Percentiles rank a stretch among this genome's conserved stretches.
phyloP scores from a whole-genome alignment of 1,140 invertebrate genomes.

The Paralvinella palmiformis region DNA sequence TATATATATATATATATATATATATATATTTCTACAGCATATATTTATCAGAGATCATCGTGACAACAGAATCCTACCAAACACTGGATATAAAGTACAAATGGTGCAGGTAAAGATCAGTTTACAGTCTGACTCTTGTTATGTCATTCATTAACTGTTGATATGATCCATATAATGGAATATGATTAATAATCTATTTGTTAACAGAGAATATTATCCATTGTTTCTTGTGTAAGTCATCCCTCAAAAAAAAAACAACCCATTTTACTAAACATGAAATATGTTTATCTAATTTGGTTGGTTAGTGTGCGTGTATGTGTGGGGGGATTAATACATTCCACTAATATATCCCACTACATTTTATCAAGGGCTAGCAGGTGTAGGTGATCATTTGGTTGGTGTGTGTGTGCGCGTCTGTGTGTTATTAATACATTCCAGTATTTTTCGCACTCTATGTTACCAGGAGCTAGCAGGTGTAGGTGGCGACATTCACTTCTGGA shows the following conservation, averaged over 20 bases:
- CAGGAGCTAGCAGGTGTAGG: slow-evolving; percentile 79
- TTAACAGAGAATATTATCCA: background rate
- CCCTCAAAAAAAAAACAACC: background rate
- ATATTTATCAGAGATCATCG: slow-evolving; percentile 70
- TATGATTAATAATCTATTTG: background rate
- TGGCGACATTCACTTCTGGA: slow-evolving; percentile 77
- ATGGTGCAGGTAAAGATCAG: slow-evolving; percentile 48
- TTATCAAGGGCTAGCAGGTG: background rate
- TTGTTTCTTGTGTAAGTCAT: background rate
- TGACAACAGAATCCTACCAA: slow-evolving; percentile 72
- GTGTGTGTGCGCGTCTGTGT: background rate
- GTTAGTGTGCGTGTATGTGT: background rate
- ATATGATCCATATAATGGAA: too few relatives aligned
- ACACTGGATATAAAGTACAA: slow-evolving; percentile 62
- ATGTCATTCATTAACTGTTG: background rate
- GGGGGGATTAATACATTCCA: background rate
- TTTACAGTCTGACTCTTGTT: background rate
- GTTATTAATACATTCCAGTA: background rate
- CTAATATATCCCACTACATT: background rate
- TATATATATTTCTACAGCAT: slow-evolving; percentile 53
- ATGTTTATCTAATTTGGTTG: background rate
- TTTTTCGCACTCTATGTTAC: background rate
- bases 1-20: background rate
- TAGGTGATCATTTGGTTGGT: background rate
- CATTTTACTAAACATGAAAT: background rate